Evolutionary conservation across 2,888 invertebrate species (phyloP).

Genomic region (Psococerastis gibbosa): DNA sequence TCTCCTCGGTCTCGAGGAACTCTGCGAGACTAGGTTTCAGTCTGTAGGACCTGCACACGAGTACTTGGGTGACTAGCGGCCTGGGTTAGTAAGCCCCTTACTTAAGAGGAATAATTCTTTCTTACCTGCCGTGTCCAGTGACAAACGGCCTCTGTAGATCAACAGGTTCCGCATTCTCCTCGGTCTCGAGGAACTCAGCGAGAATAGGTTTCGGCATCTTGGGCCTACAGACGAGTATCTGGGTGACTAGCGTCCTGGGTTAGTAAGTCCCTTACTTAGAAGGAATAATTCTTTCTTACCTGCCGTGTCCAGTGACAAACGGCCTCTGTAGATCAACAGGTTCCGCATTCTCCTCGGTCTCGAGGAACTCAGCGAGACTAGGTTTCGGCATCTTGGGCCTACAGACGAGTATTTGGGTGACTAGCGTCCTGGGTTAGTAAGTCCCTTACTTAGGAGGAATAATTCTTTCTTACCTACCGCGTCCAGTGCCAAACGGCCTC

Average conservation of each 20-base stretch:
- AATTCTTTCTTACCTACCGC: slow-evolving; percentile 61
- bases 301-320: slow-evolving; percentile 75
- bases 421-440: no score
- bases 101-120: no score
- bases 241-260: slow-evolving; percentile 53
- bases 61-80: slow-evolving; percentile 59
- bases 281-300: no score
- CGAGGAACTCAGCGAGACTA: slow-evolving; percentile 73
- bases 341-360: slow-evolving; percentile 70
- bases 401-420: slow-evolving; percentile 62
- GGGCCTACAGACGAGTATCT: slow-evolving; percentile 59
- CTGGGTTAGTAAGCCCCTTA: no score
- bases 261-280: no score
- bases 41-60: slow-evolving; percentile 55
- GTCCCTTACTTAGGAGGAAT: no score
- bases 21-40: slow-evolving; percentile 56
- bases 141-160: slow-evolving; percentile 76
- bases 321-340: slow-evolving; percentile 70
- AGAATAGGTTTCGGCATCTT: slow-evolving; percentile 46
- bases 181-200: slow-evolving; percentile 73
- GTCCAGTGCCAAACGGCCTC: slow-evolving; percentile 75
- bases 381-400: slow-evolving; percentile 44
- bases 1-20: slow-evolving; percentile 74
- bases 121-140: slow-evolving; percentile 70
- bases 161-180: slow-evolving; percentile 69